These are phyloP conservation scores for Notolabrus celidotus DNA, from an alignment of 2,797 vertebrate species.

Conservation along the genomic window DNA sequence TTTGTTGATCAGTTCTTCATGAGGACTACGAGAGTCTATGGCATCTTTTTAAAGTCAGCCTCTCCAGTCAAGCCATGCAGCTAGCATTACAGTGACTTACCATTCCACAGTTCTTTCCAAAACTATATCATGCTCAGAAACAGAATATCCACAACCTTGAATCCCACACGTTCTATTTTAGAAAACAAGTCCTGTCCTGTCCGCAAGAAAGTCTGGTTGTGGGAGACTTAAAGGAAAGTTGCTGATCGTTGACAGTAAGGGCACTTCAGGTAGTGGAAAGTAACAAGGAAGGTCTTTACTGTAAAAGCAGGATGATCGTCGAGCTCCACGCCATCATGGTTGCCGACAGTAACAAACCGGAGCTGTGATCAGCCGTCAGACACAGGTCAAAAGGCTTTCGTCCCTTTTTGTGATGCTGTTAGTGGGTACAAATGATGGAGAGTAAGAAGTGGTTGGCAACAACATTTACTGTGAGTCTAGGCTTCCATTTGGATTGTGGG, in stretches of 20 bases:
- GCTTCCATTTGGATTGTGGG: constrained; percentile 23
- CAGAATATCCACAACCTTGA: constrained; percentile 8
- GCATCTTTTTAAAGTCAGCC: too few species aligned
- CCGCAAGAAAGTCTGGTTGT: not conserved
- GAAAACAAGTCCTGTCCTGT: constrained; percentile 20
- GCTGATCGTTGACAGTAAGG: constrained; percentile 61
- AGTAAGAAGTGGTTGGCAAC: constrained; percentile 9
- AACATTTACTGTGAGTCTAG: constrained; percentile 1
- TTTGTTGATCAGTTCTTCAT: not conserved
- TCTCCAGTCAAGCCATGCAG: not conserved
- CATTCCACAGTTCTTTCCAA: not conserved
- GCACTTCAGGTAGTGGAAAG: constrained; percentile 74
- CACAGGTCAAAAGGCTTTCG: constrained; percentile 10
- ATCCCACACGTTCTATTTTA: not conserved
- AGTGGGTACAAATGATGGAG: constrained; percentile 16
- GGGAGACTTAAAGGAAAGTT: not conserved
- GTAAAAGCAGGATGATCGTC: not conserved
- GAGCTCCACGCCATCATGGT: not conserved
- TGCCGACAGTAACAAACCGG: constrained; percentile 4
- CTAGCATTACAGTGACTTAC: not conserved
- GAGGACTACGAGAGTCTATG: not conserved
- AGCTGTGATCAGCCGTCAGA: constrained; percentile 4
- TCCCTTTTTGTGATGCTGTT: constrained; percentile 9
- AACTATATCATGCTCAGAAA: constrained; percentile 20
- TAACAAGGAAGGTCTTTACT: constrained; percentile 35